phyloP scores from a whole-genome alignment of 2,797 vertebrate species.

The Sorex maritimensis region DNA sequence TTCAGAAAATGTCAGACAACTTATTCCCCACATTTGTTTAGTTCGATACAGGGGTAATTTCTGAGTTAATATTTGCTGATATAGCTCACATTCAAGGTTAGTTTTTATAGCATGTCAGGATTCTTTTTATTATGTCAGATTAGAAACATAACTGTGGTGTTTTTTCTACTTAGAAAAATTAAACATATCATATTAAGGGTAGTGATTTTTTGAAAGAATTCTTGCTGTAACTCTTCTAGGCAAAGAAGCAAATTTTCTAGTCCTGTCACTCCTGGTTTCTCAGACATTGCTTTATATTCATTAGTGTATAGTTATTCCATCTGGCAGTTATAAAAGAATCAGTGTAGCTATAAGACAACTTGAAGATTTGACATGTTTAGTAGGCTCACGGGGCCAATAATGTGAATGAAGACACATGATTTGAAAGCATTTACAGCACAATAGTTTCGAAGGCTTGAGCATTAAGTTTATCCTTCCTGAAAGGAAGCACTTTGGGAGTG shows the following conservation, averaged over 20 bases:
- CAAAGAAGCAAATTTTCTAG: slow-evolving; percentile 10
- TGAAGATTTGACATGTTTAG: slow-evolving; percentile 69
- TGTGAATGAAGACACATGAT: slow-evolving; percentile 65
- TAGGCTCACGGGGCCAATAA: slow-evolving; percentile 48
- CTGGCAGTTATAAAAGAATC: slow-evolving; percentile 71
- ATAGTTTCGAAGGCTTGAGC: slow-evolving; percentile 68
- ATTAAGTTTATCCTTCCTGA: slow-evolving; percentile 51
- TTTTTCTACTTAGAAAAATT: neutral
- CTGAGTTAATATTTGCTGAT: slow-evolving; percentile 19
- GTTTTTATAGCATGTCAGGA: slow-evolving; percentile 48
- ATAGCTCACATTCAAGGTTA: neutral
- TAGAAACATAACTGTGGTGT: neutral
- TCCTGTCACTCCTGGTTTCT: neutral
- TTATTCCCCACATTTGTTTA: neutral
- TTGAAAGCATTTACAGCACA: slow-evolving; percentile 61
- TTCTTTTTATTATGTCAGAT: slow-evolving; percentile 39
- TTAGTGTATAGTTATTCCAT: slow-evolving; percentile 48
- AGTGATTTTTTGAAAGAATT: slow-evolving; percentile 30
- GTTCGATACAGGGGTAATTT: slow-evolving; percentile 38
- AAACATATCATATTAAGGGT: neutral
- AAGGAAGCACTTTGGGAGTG: neutral
- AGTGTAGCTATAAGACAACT: slow-evolving; percentile 51
- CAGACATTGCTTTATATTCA: neutral
- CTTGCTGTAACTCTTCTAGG: slow-evolving; percentile 15
- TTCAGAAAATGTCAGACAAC: slow-evolving; percentile 7